A percentile compares a stretch with the other conserved stretches of the same genome.
phyloP scores from a whole-genome alignment of 2,797 vertebrate genomes.

The Enteromius afrohamiltoni region DNA sequence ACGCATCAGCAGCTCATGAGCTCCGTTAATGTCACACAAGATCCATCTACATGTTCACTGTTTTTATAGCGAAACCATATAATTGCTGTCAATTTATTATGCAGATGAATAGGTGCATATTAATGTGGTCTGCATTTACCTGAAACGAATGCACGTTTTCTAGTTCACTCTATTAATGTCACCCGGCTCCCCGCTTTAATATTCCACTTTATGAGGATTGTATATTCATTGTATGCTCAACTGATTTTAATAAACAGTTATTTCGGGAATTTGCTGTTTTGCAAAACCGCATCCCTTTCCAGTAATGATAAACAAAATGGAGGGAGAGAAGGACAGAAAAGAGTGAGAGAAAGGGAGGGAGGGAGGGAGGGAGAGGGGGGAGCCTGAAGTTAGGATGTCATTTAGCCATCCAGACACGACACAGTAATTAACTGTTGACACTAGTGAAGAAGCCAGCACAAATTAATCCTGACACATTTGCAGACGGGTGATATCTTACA shows the following conservation, averaged over 20 bases:
- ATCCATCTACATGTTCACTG: constrained; percentile 77
- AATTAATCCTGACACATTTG: constrained; percentile 99
- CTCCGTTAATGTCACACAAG: constrained; percentile 82
- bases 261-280: constrained; percentile 84
- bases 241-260: constrained; percentile 85
- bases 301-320: constrained; percentile 87
- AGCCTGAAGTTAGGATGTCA: constrained; percentile 94
- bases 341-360: constrained; percentile 72
- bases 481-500: constrained; percentile 99
- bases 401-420: constrained; percentile 99
- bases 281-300: constrained; percentile 81
- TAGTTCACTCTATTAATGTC: constrained; percentile 76
- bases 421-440: constrained; percentile 99
- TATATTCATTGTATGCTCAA: constrained; percentile 83
- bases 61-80: constrained; percentile 80
- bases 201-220: constrained; percentile 80
- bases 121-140: constrained; percentile 64
- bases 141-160: constrained; percentile 79
- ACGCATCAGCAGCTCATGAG: constrained; percentile 84
- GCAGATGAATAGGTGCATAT: constrained; percentile 75
- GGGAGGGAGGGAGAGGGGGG: constrained; percentile 64
- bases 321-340: constrained; percentile 74
- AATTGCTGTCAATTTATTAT: constrained; percentile 82
- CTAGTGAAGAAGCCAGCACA: constrained; percentile 99
- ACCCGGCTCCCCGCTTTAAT: constrained; percentile 40